Evolutionary conservation across 2,113 vertebrate species (phyloP).

Genomic region (Maccullochella peelii): DNA sequence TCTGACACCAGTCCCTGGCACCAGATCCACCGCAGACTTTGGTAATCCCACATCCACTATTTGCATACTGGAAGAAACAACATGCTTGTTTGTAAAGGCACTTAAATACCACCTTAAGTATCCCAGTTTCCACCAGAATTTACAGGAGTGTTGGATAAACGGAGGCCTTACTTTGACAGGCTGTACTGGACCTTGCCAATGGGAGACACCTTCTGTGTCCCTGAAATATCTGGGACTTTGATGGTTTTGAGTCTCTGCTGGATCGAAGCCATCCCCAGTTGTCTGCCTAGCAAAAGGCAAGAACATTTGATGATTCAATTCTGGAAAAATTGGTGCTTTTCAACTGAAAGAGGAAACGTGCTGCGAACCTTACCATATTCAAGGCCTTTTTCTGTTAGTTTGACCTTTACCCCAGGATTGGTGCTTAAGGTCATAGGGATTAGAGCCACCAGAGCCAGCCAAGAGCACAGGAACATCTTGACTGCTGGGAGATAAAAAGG

Average conservation of each 20-base stretch:
- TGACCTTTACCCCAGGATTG: slow-evolving; percentile 80
- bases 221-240: slow-evolving; percentile 80
- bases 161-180: slow-evolving; percentile 76
- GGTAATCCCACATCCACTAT: slow-evolving; percentile 79
- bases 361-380: slow-evolving; percentile 78
- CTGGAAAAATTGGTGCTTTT: no score
- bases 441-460: slow-evolving; percentile 67
- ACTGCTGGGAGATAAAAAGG: slow-evolving; percentile 29
- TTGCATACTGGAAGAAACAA: slow-evolving; percentile 64
- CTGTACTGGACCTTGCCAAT: slow-evolving; percentile 82
- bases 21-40: slow-evolving; percentile 67
- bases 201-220: slow-evolving; percentile 62
- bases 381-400: slow-evolving; percentile 79
- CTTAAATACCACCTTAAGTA: not conserved
- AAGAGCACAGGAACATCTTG: slow-evolving; percentile 68
- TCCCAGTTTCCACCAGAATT: not conserved
- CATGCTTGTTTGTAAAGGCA: not conserved
- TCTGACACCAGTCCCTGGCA: slow-evolving; percentile 74
- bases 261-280: slow-evolving; percentile 75
- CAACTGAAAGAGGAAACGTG: not conserved
- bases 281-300: slow-evolving; percentile 60
- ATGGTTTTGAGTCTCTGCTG: slow-evolving; percentile 76
- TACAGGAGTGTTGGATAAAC: rapidly evolving
- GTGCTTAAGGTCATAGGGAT: slow-evolving; percentile 37
- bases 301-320: not conserved